Percentiles rank a stretch among this genome's conserved stretches.
phyloP scores from a whole-genome alignment of 30 jellyfish, hydroid and myxozoan species.

The Pseudorhiza aurosa region DNA sequence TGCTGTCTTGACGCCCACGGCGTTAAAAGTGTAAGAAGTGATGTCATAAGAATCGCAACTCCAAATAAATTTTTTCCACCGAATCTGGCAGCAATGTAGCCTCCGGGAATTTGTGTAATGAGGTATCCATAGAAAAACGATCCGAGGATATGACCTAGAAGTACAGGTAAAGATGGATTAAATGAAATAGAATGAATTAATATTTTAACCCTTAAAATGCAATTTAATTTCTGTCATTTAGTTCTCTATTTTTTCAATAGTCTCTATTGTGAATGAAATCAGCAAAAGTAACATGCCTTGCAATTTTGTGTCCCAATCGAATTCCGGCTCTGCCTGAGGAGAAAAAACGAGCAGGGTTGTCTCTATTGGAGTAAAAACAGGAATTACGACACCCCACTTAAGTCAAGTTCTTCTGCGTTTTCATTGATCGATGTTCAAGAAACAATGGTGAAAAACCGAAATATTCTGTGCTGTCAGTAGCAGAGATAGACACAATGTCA shows the following conservation, averaged over 20 bases:
- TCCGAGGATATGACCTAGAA: constrained; percentile 87
- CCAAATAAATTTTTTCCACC: constrained; percentile 97
- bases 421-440: no score
- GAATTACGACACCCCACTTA: background rate
- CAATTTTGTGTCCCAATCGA: constrained; percentile 83
- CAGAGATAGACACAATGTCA: no score
- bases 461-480: no score
- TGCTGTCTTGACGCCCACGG: constrained; percentile 90
- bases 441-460: no score
- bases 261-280: background rate
- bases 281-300: constrained; percentile 87
- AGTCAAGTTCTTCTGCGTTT: no score
- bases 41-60: constrained; percentile 70
- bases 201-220: no score
- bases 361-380: background rate
- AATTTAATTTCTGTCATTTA: no score
- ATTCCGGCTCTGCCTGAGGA: constrained; percentile 87
- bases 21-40: constrained; percentile 82
- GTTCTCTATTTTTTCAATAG: no score
- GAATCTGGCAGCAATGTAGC: constrained; percentile 94
- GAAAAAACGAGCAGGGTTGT: background rate
- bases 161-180: background rate
- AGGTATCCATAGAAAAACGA: constrained; percentile 95
- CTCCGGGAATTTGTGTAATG: constrained; percentile 97
- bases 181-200: background rate